Conservation (phyloP, 2,888 invertebrate species). For the Lottia scabra region DNA sequence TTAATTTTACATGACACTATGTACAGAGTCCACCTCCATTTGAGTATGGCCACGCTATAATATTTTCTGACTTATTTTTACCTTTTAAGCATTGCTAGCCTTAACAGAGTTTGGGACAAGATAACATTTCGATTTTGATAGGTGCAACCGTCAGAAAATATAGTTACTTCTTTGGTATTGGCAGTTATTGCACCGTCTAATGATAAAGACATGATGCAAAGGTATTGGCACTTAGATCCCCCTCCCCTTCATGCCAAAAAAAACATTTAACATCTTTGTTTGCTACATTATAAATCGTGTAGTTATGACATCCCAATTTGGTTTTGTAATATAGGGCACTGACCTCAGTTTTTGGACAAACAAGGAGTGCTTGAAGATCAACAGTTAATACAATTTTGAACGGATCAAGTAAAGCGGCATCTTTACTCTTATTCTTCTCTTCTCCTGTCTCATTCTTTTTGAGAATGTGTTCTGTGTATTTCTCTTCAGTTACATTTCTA, state of each 20-base stretch:
- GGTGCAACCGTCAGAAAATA: constrained; percentile 28
- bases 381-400: constrained; percentile 1
- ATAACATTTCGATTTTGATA: too few relatives aligned
- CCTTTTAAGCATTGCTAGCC: too few relatives aligned
- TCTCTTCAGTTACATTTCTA: too few relatives aligned
- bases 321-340: constrained; percentile 16
- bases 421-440: constrained; percentile 14
- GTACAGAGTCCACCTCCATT: constrained; percentile 18
- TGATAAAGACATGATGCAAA: constrained; percentile 12
- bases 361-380: constrained; percentile 15
- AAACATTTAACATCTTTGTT: constrained; percentile 14
- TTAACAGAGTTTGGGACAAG: too few relatives aligned
- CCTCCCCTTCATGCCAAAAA: constrained; percentile 23
- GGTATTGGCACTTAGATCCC: constrained; percentile 8
- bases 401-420: neutral
- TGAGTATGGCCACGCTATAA: constrained; percentile 9
- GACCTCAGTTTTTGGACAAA: constrained; percentile 10
- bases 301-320: constrained; percentile 16
- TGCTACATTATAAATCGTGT: constrained; percentile 10
- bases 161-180: constrained; percentile 9
- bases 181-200: neutral
- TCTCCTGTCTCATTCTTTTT: neutral
- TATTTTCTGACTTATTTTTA: constrained; percentile 3
- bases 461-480: too few relatives aligned
- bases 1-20: constrained; percentile 1